Percentiles rank a stretch among this genome's conserved stretches.
phyloP scores from a whole-genome alignment of 2,113 vertebrate species.

The Cephalophus harveyi region DNA sequence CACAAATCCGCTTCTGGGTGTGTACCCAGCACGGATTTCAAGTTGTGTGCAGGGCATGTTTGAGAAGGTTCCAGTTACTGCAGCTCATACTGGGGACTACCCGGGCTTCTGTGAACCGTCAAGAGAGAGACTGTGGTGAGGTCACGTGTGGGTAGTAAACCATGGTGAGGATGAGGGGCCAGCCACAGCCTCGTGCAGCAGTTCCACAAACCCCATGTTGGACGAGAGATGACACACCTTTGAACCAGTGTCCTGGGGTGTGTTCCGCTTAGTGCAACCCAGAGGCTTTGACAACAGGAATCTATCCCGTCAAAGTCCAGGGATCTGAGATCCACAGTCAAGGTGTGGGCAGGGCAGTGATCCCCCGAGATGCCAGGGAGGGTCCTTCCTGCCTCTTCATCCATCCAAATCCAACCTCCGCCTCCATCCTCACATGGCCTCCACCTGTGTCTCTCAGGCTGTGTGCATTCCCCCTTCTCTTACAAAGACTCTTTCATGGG shows the following conservation, averaged over 20 bases:
- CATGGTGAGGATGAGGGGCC: rapidly evolving
- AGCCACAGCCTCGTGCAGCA: neutral
- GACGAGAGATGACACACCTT: neutral
- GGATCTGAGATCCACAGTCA: neutral
- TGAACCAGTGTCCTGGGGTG: neutral
- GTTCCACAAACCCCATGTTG: rapidly evolving
- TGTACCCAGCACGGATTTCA: neutral
- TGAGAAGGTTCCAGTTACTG: rapidly evolving
- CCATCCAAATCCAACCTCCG: neutral
- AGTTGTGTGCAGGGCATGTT: neutral
- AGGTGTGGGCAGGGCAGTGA: neutral
- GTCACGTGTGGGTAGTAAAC: rapidly evolving
- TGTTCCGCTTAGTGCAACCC: too few species aligned
- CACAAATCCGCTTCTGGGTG: neutral
- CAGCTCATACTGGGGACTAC: neutral
- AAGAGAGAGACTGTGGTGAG: neutral
- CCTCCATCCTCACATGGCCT: neutral
- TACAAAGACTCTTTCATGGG: neutral
- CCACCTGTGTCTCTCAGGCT: neutral
- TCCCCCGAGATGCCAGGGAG: neutral
- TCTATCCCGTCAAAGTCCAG: rapidly evolving
- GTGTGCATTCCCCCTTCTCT: neutral
- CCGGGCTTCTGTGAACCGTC: rapidly evolving
- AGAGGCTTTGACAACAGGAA: neutral
- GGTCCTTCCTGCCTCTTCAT: neutral